phyloP scores from a whole-genome alignment of 2,888 invertebrate genomes.

The Caradrina kadenii region DNA sequence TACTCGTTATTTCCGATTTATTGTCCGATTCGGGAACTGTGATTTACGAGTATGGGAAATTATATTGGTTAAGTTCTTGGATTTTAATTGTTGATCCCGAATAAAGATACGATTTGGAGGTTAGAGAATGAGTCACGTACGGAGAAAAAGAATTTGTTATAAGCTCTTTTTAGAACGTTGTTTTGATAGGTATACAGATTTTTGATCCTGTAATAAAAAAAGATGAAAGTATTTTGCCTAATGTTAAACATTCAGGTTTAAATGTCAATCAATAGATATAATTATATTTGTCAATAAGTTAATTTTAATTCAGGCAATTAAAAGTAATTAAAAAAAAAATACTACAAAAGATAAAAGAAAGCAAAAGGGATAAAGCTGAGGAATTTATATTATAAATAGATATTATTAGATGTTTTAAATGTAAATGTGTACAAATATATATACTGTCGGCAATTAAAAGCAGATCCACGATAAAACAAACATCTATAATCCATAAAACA shows the following conservation, averaged over 20 bases:
- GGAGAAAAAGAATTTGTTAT: slow-evolving; percentile 56
- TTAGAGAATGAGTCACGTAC: slow-evolving; percentile 54
- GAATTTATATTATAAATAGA: too few relatives aligned
- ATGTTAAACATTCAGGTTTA: too few relatives aligned
- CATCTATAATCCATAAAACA: neutral
- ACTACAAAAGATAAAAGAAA: too few relatives aligned
- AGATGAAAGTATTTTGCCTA: too few relatives aligned
- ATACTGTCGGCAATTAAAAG: neutral
- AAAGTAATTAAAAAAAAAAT: too few relatives aligned
- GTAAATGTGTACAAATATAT: too few relatives aligned
- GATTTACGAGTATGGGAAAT: slow-evolving; percentile 65
- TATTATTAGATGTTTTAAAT: too few relatives aligned
- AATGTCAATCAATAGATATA: neutral
- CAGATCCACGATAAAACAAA: too few relatives aligned
- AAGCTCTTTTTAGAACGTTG: slow-evolving; percentile 41
- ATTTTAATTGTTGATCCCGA: slow-evolving; percentile 65
- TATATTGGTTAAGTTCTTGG: slow-evolving; percentile 64
- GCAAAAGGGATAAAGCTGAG: too few relatives aligned
- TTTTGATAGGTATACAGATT: slow-evolving; percentile 34
- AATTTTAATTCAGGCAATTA: neutral
- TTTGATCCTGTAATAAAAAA: slow-evolving; percentile 12
- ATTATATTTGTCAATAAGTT: neutral
- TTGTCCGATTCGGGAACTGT: slow-evolving; percentile 46
- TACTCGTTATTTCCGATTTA: slow-evolving; percentile 60
- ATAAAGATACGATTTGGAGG: slow-evolving; percentile 51